phyloP scores from a whole-genome alignment of 1,140 invertebrate genomes.

The Dendroctonus ponderosae region DNA sequence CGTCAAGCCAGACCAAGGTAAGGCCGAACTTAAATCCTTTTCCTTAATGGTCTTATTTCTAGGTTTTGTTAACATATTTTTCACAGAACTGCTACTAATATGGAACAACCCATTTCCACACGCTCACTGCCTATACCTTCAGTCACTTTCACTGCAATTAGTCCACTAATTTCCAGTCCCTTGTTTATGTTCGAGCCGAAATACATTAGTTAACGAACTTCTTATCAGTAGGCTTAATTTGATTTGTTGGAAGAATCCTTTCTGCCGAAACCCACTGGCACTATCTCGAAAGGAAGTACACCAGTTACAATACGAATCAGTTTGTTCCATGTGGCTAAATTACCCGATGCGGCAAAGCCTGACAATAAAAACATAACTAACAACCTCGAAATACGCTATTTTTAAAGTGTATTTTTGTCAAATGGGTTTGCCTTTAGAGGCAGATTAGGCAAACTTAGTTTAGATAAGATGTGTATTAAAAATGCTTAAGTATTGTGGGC shows the following conservation, averaged over 20 bases:
- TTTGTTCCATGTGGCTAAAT: not conserved
- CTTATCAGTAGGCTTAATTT: conserved; percentile 16
- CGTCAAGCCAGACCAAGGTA: conserved; percentile 73
- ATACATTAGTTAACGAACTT: conserved; percentile 9
- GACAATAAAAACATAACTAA: no score
- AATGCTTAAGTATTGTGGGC: no score
- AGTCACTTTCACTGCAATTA: conserved; percentile 4
- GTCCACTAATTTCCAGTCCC: not conserved
- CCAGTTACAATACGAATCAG: not conserved
- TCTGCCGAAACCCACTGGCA: not conserved
- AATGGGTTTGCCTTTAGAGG: no score
- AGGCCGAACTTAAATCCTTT: conserved; percentile 28
- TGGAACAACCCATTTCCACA: not conserved
- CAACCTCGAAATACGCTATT: no score
- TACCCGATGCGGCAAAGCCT: not conserved
- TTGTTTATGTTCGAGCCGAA: not conserved
- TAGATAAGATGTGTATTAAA: no score
- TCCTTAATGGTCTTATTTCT: conserved; percentile 7
- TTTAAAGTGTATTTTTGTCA: no score
- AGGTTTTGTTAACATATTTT: conserved; percentile 3
- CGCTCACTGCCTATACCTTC: no score
- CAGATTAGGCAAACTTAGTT: no score
- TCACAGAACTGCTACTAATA: conserved; percentile 1
- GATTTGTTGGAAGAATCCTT: conserved; percentile 14
- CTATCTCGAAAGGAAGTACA: conserved; percentile 12